Evolutionary conservation across 2,888 invertebrate genomes (phyloP).

Genomic region (Eremobia ochroleuca): DNA sequence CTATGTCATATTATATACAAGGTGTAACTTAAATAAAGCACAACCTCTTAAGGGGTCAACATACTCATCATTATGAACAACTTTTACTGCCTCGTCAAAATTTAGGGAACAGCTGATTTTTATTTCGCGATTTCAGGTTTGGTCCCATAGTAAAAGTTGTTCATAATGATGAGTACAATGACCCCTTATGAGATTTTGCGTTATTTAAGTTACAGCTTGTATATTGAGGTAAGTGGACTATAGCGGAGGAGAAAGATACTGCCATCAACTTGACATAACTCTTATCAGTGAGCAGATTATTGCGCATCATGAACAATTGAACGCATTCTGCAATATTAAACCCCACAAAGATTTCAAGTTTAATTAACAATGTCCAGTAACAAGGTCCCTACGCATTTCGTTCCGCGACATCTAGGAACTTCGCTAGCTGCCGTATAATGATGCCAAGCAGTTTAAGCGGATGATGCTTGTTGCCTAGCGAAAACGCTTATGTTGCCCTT

Average conservation of each 20-base stretch:
- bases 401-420: not conserved
- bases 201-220: too few relatives aligned
- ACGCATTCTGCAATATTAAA: constrained; percentile 15
- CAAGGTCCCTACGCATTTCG: not conserved
- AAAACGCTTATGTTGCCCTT: not conserved
- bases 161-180: too few relatives aligned
- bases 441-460: not conserved
- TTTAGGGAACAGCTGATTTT: too few relatives aligned
- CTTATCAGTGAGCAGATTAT: not conserved
- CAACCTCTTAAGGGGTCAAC: too few relatives aligned
- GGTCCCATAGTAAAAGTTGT: too few relatives aligned
- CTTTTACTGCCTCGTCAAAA: too few relatives aligned
- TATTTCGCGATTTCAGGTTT: too few relatives aligned
- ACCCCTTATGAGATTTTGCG: too few relatives aligned
- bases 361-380: not conserved
- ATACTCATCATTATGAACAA: too few relatives aligned
- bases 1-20: not conserved
- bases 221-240: constrained; percentile 21
- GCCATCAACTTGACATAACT: not conserved
- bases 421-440: not conserved
- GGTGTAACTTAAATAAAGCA: too few relatives aligned
- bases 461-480: not conserved
- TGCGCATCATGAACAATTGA: not conserved
- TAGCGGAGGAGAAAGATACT: not conserved
- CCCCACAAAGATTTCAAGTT: not conserved